A percentile compares a stretch with the other conserved stretches of the same genome.
Conservation (phyloP, 2,888 invertebrate genomes). For the Uropetala carovei region DNA sequence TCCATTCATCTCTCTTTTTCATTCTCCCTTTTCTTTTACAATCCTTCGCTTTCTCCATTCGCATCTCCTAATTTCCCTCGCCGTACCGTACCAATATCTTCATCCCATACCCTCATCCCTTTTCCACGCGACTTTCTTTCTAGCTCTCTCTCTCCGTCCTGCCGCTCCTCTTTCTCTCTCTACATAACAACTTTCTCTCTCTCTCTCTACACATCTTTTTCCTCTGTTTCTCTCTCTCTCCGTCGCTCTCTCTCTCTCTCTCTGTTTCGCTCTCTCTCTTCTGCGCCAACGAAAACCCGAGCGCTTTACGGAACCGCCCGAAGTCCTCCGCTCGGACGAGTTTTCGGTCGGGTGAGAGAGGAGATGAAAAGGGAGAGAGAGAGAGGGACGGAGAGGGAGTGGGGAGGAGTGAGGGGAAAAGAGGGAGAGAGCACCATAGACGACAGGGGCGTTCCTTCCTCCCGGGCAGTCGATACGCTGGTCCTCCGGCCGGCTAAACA, state of each 20-base stretch:
- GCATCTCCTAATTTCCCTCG: not conserved
- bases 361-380: not conserved
- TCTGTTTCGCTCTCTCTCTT: constrained; percentile 15
- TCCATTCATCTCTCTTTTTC: too few relatives aligned
- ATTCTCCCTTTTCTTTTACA: too few relatives aligned
- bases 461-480: constrained; percentile 58
- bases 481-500: constrained; percentile 7
- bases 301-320: constrained; percentile 12
- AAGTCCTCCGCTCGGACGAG: constrained; percentile 3
- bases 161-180: not conserved
- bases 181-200: not conserved
- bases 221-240: constrained; percentile 3
- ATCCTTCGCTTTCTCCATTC: too few relatives aligned
- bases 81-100: not conserved
- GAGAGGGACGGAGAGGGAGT: not conserved
- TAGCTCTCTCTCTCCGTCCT: not conserved
- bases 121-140: not conserved
- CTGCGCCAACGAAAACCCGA: constrained; percentile 50
- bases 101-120: not conserved
- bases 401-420: not conserved
- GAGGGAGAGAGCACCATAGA: not conserved
- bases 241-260: not conserved
- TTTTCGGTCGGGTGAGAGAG: not conserved
- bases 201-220: not conserved
- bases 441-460: constrained; percentile 18